Conservation (phyloP, 2,797 vertebrate species). For the Scarus forsteni region DNA sequence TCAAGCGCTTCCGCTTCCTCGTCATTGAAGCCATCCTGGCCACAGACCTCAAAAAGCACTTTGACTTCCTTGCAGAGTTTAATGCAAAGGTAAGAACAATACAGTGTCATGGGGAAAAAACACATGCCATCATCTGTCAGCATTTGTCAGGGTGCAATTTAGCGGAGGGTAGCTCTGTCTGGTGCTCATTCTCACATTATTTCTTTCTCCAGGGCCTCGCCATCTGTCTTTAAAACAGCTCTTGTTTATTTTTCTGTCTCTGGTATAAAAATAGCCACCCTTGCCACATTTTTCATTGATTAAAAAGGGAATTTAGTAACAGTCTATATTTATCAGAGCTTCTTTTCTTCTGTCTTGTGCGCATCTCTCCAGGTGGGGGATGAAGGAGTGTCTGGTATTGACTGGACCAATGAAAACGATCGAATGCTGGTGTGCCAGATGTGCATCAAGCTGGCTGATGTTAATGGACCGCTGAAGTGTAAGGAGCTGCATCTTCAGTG, state of each 20-base stretch:
- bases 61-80: slow-evolving; percentile 97
- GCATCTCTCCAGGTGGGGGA: slow-evolving; percentile 89
- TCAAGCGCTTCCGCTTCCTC: slow-evolving; percentile 98
- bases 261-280: not conserved
- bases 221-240: not conserved
- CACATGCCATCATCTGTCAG: no score
- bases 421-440: slow-evolving; percentile 96
- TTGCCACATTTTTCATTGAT: not conserved
- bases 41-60: slow-evolving; percentile 99
- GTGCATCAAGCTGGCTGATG: slow-evolving; percentile 98
- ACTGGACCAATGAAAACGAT: slow-evolving; percentile 98
- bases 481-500: slow-evolving; percentile 96
- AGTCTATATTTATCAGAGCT: no score
- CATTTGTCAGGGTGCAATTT: no score
- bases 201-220: no score
- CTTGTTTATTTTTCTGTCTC: not conserved
- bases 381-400: slow-evolving; percentile 90
- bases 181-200: no score
- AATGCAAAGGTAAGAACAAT: slow-evolving; percentile 91
- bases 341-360: not conserved
- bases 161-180: no score
- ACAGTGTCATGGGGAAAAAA: not conserved
- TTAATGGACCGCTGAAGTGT: slow-evolving; percentile 95
- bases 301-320: no score
- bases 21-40: slow-evolving; percentile 98